Evolutionary conservation across 2,797 vertebrate genomes (phyloP), one percentile per base, ranked within the genome.

Genomic region (Astyanax mexicanus): DNA sequence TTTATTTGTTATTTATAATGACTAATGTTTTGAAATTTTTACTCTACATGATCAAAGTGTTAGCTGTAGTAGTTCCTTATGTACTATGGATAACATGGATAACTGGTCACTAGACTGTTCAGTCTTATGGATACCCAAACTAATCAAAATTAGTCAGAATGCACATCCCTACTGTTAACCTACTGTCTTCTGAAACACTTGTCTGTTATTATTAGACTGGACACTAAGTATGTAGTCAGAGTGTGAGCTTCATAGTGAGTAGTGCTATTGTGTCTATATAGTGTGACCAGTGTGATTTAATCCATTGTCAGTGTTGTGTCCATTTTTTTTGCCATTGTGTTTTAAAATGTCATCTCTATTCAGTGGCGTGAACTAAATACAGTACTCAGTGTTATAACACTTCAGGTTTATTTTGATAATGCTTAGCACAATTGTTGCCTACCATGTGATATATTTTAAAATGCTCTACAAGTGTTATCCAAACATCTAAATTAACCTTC

Each of bases 221-320:
- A n/a, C 51, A 58, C 12, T 11, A 27, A 37, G 32, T 42, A n/a
- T 42, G 61, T 75, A 10, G 7, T 54, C 17, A 8, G 25, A 64
- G 11, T 42, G 52, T 62, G 54, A 11, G 6, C n/a, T 67, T 25
- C n/a, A 21, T 49, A 35, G n/a, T 29, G 6, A n/a, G n/a, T 77
- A 13, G 57, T 64, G 19, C 5, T 52, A 61, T 51, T 70, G 25
- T 55, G 74, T 12, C 44, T 52, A 52, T 76, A 29, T 51, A 60
- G 23, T 10, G 37, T 66, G 13, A 58, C 57, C 8, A 58, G 0
- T 42, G 51, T 62, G 29, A 61, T 52, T 44, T 32, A 42, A 29
- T 17, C 42, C 42, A 37, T 17, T 19, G 57, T 19, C 44, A 44
- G 21, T 72, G 5, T 35, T 1, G 27, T 11, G 4, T 27, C 6